Evolutionary conservation across 2,888 invertebrate species (phyloP), one percentile per base, ranked within the genome.

Genomic region (Euclidia mi): DNA sequence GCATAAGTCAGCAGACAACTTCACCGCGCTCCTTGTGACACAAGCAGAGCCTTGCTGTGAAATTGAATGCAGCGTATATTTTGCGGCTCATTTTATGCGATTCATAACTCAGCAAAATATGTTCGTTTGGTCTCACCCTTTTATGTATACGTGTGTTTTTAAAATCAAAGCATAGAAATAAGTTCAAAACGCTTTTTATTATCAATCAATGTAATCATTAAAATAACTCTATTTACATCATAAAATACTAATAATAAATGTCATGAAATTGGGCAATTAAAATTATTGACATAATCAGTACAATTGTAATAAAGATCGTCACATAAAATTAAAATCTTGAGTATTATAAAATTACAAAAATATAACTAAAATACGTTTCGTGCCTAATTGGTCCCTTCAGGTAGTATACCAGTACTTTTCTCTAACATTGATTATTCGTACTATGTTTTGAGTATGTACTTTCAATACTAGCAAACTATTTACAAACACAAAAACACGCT

Each of bases 141-240:
- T n/a, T n/a, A n/a, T n/a, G n/a, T n/a, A n/a, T n/a, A n/a, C n/a
- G n/a, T n/a, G n/a, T n/a, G n/a, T n/a, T n/a, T n/a, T n/a, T n/a
- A n/a, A n/a, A n/a, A n/a, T n/a, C 17, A 58, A 65, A 38, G 11
- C 2, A 4, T 1, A 7, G 0, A 37, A 42, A 48, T 65, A 56
- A 52, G n/a, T n/a, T 65, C 18, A 37, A 58, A 71, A 61, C 17
- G n/a, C 49, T 62, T 70, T n/a, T 75, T 75, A 75, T 73, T 76
- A 68, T 60, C 57, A 71, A 63, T 64, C 43, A 56, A 41, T 72
- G 41, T 69, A 65, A 63, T 53, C 64, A 67, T 73, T 65, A 51
- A 65, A 70, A 65, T 65, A 72, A 72, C 62, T 70, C 52, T 73
- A 76, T 67, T 65, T 67, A 76, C 70, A 68, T 51, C 35, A 60